These are phyloP conservation scores for Monochamus alternatus DNA, from an alignment of 2,888 invertebrate species.

Conservation along the genomic window DNA sequence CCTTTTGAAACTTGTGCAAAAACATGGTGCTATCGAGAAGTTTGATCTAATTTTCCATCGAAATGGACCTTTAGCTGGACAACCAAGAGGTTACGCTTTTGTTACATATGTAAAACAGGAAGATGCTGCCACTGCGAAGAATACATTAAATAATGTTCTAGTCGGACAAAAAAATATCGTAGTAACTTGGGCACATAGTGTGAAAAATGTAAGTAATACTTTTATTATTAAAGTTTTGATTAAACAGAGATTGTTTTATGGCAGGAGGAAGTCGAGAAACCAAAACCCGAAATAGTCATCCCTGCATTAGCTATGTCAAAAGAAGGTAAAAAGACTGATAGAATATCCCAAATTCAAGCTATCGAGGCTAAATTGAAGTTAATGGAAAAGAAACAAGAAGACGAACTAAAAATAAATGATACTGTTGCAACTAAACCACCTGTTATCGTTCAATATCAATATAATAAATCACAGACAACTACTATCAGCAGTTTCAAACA, in stretches of 20 bases:
- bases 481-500: constrained; percentile 48
- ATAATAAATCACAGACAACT: constrained; percentile 45
- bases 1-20: constrained; percentile 96
- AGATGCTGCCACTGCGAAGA: constrained; percentile 83
- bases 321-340: constrained; percentile 79
- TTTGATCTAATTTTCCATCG: constrained; percentile 97
- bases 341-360: constrained; percentile 87
- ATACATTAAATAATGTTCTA: constrained; percentile 81
- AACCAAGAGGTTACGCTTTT: constrained; percentile 95
- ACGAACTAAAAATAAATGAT: constrained; percentile 84
- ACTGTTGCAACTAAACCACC: constrained; percentile 79
- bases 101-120: constrained; percentile 82
- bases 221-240: too few species aligned
- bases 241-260: background rate
- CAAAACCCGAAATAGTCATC: constrained; percentile 84
- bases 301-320: constrained; percentile 82
- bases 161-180: constrained; percentile 84
- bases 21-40: constrained; percentile 94
- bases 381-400: constrained; percentile 80
- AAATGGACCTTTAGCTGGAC: constrained; percentile 89
- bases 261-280: constrained; percentile 85
- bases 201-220: constrained; percentile 74
- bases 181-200: constrained; percentile 87
- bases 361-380: constrained; percentile 90
- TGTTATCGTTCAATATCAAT: constrained; percentile 80